Evolutionary conservation across 2,797 vertebrate genomes (phyloP).

Genomic region (Decapterus maruadsi): DNA sequence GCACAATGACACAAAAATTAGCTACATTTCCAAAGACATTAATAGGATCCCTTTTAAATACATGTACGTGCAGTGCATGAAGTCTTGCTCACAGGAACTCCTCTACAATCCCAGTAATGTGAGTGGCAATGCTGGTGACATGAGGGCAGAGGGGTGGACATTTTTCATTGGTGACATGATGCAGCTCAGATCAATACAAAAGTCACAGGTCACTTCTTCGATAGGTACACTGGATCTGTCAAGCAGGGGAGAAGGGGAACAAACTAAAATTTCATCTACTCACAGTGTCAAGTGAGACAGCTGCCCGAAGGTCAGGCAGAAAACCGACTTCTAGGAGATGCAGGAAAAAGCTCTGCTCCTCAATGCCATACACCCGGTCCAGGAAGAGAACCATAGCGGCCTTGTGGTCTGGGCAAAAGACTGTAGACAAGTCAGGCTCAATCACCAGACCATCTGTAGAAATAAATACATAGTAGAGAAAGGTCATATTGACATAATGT

Average conservation of each 20-base stretch:
- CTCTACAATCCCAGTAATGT: not conserved
- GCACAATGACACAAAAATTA: too few species aligned
- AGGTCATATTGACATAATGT: not conserved
- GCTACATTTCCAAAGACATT: not conserved
- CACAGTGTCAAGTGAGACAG: conserved; percentile 93
- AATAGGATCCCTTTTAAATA: not conserved
- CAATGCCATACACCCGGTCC: conserved; percentile 95
- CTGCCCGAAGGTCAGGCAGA: conserved; percentile 94
- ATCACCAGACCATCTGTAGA: conserved; percentile 89
- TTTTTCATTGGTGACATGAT: not conserved
- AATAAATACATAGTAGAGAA: conserved; percentile 18
- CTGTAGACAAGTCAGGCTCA: conserved; percentile 93
- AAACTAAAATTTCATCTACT: conserved; percentile 45
- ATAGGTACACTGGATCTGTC: not conserved
- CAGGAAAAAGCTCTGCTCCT: conserved; percentile 92
- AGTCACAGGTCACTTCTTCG: conserved; percentile 13
- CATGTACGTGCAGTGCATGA: not conserved
- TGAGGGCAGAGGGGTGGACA: not conserved
- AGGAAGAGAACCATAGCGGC: conserved; percentile 98
- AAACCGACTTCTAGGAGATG: conserved; percentile 94
- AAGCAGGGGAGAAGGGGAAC: conserved; percentile 11
- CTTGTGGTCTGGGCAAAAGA: conserved; percentile 98
- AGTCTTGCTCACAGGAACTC: not conserved
- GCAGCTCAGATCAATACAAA: conserved; percentile 19
- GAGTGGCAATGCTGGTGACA: not conserved